A percentile compares a stretch with the other conserved stretches of the same genome.
phyloP scores from a whole-genome alignment of 2,888 invertebrate genomes.

The Lochmaea crataegi region DNA sequence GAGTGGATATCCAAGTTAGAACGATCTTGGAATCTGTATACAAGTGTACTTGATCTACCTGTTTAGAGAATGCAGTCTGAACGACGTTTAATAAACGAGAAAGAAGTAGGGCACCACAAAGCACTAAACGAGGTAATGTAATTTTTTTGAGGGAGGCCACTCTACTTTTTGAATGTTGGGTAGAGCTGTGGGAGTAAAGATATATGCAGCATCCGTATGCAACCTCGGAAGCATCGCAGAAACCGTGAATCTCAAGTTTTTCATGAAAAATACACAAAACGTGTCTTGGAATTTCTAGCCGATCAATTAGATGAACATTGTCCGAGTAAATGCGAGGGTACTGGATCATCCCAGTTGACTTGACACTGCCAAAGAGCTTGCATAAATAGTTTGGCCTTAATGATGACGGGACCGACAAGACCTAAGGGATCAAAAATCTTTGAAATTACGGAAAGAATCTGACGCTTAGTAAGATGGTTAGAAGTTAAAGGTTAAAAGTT shows the following conservation, averaged over 20 bases:
- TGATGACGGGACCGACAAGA: background rate
- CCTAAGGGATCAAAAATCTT: conserved; percentile 2
- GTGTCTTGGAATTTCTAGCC: background rate
- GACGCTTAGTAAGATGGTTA: background rate
- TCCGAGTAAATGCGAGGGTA: background rate
- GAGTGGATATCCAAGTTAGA: background rate
- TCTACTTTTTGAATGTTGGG: background rate
- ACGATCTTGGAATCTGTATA: background rate
- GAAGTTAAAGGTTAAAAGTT: background rate
- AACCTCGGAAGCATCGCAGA: background rate
- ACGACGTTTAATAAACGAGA: background rate
- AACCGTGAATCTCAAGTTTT: background rate
- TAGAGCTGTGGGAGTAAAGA: background rate
- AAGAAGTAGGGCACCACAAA: background rate
- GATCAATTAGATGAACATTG: background rate
- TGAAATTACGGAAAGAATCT: background rate
- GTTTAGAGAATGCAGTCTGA: background rate
- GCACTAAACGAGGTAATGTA: background rate
- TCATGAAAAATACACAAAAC: background rate
- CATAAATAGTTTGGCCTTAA: conserved; percentile 4
- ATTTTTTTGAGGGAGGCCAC: too few species aligned
- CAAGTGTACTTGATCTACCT: background rate
- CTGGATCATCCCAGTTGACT: background rate
- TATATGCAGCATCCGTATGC: background rate
- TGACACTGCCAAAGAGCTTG: background rate